Evolutionary conservation across 2,888 invertebrate species (phyloP), one percentile per base, ranked within the genome.

Genomic region (Epinotia demarniana): DNA sequence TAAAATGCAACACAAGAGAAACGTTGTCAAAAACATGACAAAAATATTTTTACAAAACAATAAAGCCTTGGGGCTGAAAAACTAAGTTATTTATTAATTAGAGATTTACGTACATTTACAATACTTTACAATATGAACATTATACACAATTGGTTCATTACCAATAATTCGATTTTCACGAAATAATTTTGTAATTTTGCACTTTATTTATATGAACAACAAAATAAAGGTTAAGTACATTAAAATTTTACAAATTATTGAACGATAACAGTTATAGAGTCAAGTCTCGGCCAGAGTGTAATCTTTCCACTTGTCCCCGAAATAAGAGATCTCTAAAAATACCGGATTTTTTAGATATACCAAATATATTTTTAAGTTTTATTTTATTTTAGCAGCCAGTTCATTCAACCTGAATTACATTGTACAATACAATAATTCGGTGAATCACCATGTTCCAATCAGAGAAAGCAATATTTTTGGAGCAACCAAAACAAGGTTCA

Each of bases 1-100:
- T 91, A 93, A 92, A 92, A 91, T 92, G 92, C 90, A 91, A 90
- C 87, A 87, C 83, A 89, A 87, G 80, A 79, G 81, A 84, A 88
- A 86, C 87, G 74, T 83, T 86, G 84, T 89, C 87, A 84, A 87
- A 88, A 82, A 89, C 82, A 80, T 83, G 86, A 88, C 86, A 85
- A 89, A 86, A 87, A 87, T 81, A 84, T 83, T 82, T 84, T 81
- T 85, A 87, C 81, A 86, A 86, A 85, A 85, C 79, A 80, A 82
- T 80, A 58, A 71, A 33, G 75, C 70, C 70, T 75, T 61, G 53
- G 63, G 69, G 74, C 74, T 64, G 57, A 64, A 75, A 75, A 71
- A 64, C 64, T 61, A 75, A 66, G 71, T 55, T 71, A 66, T 70
- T 60, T 33, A 75, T 71, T 71, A 64, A 75, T 75, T 70, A 60